These are phyloP conservation scores for Penaeus vannamei DNA, from an alignment of 1,140 invertebrate genomes.

Conservation along the genomic window DNA sequence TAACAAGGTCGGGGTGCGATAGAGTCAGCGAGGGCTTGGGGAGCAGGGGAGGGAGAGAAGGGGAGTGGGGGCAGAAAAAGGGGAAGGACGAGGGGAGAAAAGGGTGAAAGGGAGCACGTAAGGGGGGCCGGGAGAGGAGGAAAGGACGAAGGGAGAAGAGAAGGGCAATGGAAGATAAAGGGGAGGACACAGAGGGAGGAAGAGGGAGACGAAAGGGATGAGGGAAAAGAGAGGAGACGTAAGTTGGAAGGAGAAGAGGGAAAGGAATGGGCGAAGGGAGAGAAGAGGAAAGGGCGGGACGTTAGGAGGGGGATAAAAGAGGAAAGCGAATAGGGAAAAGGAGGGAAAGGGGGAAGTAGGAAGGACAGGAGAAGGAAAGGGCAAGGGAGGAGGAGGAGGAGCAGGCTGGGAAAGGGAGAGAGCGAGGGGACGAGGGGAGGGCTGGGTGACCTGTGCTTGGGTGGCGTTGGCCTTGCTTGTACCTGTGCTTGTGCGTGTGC, in stretches of 20 bases:
- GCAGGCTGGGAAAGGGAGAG: no score
- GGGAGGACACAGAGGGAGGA: not conserved
- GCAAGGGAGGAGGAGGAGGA: no score
- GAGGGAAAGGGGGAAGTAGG: not conserved
- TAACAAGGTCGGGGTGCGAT: not conserved
- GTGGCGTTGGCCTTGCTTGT: no score
- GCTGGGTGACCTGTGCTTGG: no score
- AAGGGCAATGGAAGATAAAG: not conserved
- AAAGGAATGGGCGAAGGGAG: not conserved
- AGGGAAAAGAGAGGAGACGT: not conserved
- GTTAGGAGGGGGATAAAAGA: no score
- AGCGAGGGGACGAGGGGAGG: no score
- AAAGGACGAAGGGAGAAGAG: not conserved
- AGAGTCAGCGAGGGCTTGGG: not conserved
- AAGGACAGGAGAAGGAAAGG: not conserved
- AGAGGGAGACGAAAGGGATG: not conserved
- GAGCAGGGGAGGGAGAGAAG: not conserved
- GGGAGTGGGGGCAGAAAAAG: not conserved
- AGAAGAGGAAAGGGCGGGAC: no score
- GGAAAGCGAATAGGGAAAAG: not conserved
- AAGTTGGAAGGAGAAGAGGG: not conserved
- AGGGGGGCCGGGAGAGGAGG: no score
- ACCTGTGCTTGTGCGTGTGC: no score
- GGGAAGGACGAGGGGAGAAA: not conserved
- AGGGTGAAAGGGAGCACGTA: not conserved